Evolutionary conservation across 2,888 invertebrate species (phyloP).

Genomic region (Dascillus cervinus): DNA sequence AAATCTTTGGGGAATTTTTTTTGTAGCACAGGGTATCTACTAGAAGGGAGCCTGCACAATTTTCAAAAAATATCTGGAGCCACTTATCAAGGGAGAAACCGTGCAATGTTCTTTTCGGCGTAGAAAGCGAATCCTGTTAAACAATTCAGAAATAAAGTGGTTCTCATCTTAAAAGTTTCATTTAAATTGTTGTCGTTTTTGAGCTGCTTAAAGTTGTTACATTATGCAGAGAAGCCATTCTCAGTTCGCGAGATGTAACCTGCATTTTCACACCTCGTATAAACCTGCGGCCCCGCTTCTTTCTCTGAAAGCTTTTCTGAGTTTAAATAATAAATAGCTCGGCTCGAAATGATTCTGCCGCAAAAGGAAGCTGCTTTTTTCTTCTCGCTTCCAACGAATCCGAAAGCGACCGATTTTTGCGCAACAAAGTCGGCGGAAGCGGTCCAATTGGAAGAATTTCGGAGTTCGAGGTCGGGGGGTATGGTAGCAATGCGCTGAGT

Average conservation of each 20-base stretch:
- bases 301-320: constrained; percentile 32
- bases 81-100: no score
- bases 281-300: constrained; percentile 24
- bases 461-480: constrained; percentile 24
- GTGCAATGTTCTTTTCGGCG: no score
- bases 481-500: constrained; percentile 35
- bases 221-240: constrained; percentile 22
- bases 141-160: constrained; percentile 7
- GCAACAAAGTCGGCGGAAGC: no score
- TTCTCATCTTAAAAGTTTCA: constrained; percentile 15
- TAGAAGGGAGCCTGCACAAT: no score
- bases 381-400: no score
- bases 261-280: constrained; percentile 23
- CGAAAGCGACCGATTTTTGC: constrained; percentile 13
- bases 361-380: no score
- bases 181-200: constrained; percentile 21
- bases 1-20: no score
- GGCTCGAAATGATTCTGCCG: constrained; percentile 23
- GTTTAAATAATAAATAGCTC: constrained; percentile 34
- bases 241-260: constrained; percentile 17
- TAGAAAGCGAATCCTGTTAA: no score
- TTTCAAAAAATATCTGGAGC: no score
- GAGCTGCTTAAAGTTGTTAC: constrained; percentile 19
- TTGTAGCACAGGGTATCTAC: no score
- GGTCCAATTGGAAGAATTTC: constrained; percentile 6